phyloP scores from a whole-genome alignment of 2,888 invertebrate species.

The Cinara cedri region DNA sequence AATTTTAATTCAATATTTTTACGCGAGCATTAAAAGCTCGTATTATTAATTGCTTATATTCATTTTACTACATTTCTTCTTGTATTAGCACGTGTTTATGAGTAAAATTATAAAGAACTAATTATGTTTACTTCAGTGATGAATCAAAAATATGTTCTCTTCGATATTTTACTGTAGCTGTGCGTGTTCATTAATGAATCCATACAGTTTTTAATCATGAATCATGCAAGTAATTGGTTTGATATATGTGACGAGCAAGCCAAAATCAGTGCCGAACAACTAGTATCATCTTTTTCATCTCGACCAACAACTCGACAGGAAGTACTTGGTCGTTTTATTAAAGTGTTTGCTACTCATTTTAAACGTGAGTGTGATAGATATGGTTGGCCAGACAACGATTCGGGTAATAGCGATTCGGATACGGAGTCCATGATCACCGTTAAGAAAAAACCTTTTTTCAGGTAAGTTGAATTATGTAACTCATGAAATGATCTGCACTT shows the following conservation, averaged over 20 bases:
- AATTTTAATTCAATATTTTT: not conserved
- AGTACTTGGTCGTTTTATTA: conserved; percentile 81
- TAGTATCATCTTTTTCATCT: conserved; percentile 70
- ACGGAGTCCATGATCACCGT: conserved; percentile 48
- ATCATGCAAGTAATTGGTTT: conserved; percentile 67
- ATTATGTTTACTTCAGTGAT: not conserved
- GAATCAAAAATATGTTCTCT: not conserved
- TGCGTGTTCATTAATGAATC: not conserved
- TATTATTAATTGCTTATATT: not conserved
- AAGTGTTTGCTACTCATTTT: conserved; percentile 83
- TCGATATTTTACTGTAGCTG: not conserved
- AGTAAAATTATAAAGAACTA: not conserved
- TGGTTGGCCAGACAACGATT: conserved; percentile 63
- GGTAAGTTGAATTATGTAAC: conserved; percentile 1
- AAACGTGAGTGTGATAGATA: conserved; percentile 76
- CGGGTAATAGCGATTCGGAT: conserved; percentile 63
- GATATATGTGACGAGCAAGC: conserved; percentile 89
- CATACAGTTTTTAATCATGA: conserved; percentile 18
- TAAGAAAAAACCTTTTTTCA: conserved; percentile 52
- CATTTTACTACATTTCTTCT: not conserved
- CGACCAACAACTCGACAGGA: conserved; percentile 76
- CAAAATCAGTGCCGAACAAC: conserved; percentile 82
- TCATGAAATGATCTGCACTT: not conserved
- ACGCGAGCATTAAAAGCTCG: not conserved
- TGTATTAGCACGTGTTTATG: conserved; percentile 31